Base-by-base conservation (phyloP, 2,797 vertebrate genomes). In the Pempheris klunzingeri region DNA sequence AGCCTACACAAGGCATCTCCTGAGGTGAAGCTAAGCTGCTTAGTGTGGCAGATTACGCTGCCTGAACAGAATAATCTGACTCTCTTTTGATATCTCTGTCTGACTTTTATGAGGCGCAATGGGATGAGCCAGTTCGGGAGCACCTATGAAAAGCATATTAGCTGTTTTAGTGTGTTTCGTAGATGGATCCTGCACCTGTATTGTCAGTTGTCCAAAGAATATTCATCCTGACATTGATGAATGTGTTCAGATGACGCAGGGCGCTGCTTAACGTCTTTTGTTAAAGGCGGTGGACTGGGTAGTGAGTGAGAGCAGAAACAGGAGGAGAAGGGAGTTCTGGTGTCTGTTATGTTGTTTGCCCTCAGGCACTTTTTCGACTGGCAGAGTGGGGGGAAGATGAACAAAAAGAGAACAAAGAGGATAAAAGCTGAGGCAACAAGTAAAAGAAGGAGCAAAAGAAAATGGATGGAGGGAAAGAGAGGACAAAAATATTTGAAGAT, bases 281-380 rank as follows among this genome's bases (percentile, higher is more conserved):
- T 81, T 88, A 71, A 87, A 84, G 74, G 82, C 68, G 12, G 64
- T 13, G 75, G 73, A 74, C 61, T 68, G 54, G 65, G 59, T 59
- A 82, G 67, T 72, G 84, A 80, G 80, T 44, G 66, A 71, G 84
- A 84, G 71, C 76, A 86, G 82, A 88, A 85, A 90, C 80, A 83
- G 78, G 81, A 92, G 87, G 72, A 87, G 80, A 83, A 70, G 65
- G 71, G 72, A 74, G 77, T 64, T 84, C 89, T 90, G 85, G 87
- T 88, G 87, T 89, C 87, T 82, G 86, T 90, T 90, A 81, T 80
- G 83, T 52, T 73, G 77, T 44, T 79, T 68, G 84, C 72, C 91
- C 92, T 86, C 3, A 1, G 89, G 89, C 86, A 38, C 71, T 79
- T 84, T 66, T 77, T 86, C 58, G 24, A 53, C 76, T 61, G 72